Evolutionary conservation across 2,113 vertebrate species (phyloP), one percentile per base, ranked within the genome.

Genomic region (Sander vitreus): DNA sequence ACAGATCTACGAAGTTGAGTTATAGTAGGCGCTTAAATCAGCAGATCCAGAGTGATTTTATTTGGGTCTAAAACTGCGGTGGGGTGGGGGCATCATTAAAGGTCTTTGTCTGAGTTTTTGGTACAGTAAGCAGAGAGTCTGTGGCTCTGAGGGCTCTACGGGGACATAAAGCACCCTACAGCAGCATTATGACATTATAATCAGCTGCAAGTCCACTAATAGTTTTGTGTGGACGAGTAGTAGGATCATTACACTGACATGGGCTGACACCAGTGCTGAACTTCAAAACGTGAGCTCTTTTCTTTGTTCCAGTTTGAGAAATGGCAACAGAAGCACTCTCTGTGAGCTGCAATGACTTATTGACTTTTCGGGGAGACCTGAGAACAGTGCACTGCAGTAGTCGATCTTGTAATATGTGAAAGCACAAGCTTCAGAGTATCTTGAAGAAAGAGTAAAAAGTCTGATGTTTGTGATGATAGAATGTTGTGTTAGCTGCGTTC

Each of bases 271-370:
- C 13, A 14, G 3, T 12, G 1, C 10, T 19, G 27, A 73, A 81
- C 25, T 60, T 73, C 0, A 30, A 62, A 71, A 51, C n/a, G 19
- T 15, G 14, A 48, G 9, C 3, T 21, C 13, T 63, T 23, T 63
- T 47, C 33, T 55, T 51, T 39, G 25, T 59, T 68, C 43, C 53
- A 27, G 6, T 74, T 39, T 30, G 9, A 39, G 39, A 25, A 36
- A 21, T 15, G 36, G 47, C 48, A 53, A 27, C 62, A 59, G 33
- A 25, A 63, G 43, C n/a, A 4, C 51, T 36, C 59, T 55, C 15
- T 15, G 6, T 43, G n/a, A 63, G 57, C 21, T 27, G 55, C 23
- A 25, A 64, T 27, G 50, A 71, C n/a, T 47, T 66, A 76, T 76
- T 8, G 43, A 72, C 51, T 43, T 47, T 36, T 47, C 0, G 0